Percentiles rank a stretch among this genome's conserved stretches.
Evolutionary conservation across 2,888 invertebrate species (phyloP).

Genomic region (Xylocampa areola): DNA sequence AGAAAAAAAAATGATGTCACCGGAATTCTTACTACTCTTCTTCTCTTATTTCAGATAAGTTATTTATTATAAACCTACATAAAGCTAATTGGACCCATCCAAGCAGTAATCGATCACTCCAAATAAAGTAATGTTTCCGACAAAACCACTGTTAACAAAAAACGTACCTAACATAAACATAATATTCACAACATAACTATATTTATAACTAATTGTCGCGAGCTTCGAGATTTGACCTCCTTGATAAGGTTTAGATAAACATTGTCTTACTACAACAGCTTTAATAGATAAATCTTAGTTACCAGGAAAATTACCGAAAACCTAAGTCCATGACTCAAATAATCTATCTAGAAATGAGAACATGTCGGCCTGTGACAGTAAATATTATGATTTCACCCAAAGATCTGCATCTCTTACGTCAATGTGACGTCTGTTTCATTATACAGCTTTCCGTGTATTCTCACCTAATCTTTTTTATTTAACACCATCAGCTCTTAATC

Average conservation of each 20-base stretch:
- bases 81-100: constrained; percentile 7
- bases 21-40: no score
- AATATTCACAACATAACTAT: neutral
- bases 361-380: constrained; percentile 81
- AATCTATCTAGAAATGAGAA: constrained; percentile 81
- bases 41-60: no score
- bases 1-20: neutral
- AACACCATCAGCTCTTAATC: constrained; percentile 70
- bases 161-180: neutral
- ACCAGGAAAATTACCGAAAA: constrained; percentile 54
- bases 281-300: constrained; percentile 45
- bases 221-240: constrained; percentile 29
- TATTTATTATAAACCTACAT: no score
- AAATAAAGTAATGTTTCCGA: constrained; percentile 12
- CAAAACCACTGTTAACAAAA: constrained; percentile 2
- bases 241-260: constrained; percentile 42
- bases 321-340: constrained; percentile 73
- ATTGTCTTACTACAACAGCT: constrained; percentile 27
- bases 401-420: constrained; percentile 87
- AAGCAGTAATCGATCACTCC: constrained; percentile 24
- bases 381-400: constrained; percentile 86
- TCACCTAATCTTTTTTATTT: constrained; percentile 70
- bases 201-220: neutral
- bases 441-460: constrained; percentile 72
- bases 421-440: constrained; percentile 88